These are phyloP conservation scores for Miniopterus natalensis DNA, from an alignment of 2,113 vertebrate genomes.

Conservation along the genomic window DNA sequence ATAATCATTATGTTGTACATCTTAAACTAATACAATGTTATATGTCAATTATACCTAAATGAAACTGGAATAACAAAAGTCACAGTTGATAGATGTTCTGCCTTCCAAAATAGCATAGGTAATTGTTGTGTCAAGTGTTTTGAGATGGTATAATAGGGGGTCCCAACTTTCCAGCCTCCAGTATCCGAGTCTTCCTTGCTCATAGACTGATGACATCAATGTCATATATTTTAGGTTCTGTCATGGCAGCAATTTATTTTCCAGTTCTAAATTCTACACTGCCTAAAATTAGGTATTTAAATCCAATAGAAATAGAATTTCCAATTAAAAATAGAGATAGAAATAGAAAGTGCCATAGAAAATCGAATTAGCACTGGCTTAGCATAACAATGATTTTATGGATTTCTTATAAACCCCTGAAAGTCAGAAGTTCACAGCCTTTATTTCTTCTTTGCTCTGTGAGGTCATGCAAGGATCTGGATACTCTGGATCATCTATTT, in stretches of 20 bases:
- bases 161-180: not conserved
- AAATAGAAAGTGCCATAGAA: not conserved
- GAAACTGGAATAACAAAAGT: not conserved
- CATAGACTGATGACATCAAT: not conserved
- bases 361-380: not conserved
- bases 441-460: not conserved
- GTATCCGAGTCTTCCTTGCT: not conserved
- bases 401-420: constrained; percentile 13
- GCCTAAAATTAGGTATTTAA: not conserved
- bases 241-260: not conserved
- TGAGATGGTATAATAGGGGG: not conserved
- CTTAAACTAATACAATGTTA: not conserved
- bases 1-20: not conserved
- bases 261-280: not conserved
- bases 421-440: not conserved
- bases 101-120: not conserved
- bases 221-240: not conserved
- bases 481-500: not conserved
- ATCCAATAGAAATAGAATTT: not conserved
- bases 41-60: not conserved
- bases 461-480: not conserved
- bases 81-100: not conserved
- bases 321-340: not conserved
- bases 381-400: not conserved
- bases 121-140: not conserved